Evolutionary conservation across 1,140 invertebrate species (phyloP).

Genomic region (Drosophila virilis): DNA sequence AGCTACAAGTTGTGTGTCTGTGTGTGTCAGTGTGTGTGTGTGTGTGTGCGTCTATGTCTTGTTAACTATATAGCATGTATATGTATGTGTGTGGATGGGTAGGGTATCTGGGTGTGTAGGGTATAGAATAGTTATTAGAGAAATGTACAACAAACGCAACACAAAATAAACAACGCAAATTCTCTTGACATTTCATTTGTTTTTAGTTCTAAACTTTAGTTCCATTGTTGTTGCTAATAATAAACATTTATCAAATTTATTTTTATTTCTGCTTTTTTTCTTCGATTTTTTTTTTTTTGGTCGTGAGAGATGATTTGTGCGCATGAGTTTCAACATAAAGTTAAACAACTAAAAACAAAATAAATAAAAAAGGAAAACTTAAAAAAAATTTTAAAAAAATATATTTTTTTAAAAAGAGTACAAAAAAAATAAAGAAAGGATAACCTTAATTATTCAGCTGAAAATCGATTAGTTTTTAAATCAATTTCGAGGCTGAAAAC

Average conservation of each 20-base stretch:
- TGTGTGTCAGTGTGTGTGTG: background rate
- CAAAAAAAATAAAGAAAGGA: slow-evolving; percentile 44
- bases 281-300: slow-evolving; percentile 37
- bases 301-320: slow-evolving; percentile 72
- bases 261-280: slow-evolving; percentile 19
- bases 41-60: slow-evolving; percentile 14
- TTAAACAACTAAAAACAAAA: slow-evolving; percentile 23
- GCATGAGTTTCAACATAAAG: slow-evolving; percentile 67
- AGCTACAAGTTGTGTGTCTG: slow-evolving; percentile 9
- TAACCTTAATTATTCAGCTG: slow-evolving; percentile 72
- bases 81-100: slow-evolving; percentile 5
- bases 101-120: background rate
- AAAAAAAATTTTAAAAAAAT: slow-evolving; percentile 23
- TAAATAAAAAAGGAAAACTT: slow-evolving; percentile 42
- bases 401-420: slow-evolving; percentile 1
- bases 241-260: slow-evolving; percentile 40
- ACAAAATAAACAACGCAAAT: slow-evolving; percentile 80
- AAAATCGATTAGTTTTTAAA: slow-evolving; percentile 84
- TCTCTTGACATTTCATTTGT: slow-evolving; percentile 37
- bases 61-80: slow-evolving; percentile 27
- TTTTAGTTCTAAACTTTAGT: slow-evolving; percentile 51
- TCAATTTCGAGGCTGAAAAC: slow-evolving; percentile 63
- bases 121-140: slow-evolving; percentile 52
- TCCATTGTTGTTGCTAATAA: slow-evolving; percentile 68
- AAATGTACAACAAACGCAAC: slow-evolving; percentile 81